Evolutionary conservation across 2,797 vertebrate genomes (phyloP), one percentile per base, ranked within the genome.

Genomic region (Vultur gryphus): DNA sequence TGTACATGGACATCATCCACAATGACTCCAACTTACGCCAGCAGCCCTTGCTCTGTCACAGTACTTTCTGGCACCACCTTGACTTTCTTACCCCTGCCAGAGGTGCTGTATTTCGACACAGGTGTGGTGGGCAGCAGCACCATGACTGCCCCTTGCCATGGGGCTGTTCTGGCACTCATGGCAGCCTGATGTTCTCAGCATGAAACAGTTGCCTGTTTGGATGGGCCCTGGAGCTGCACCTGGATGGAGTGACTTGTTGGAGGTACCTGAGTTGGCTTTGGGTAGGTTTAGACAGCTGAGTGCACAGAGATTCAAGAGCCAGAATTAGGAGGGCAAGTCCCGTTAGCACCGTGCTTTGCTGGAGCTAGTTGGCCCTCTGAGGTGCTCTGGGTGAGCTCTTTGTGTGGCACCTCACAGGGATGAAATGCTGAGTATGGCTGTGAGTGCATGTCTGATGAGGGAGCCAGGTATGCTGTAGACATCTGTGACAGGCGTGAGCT

Each of bases 271-370:
- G 16, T 5, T 59, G 44, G 11, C 33, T 89, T 87, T 64, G 39
- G 51, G 49, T 52, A 24, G 19, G 33, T 75, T 91, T 82, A 67
- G 39, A 75, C 29, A 48, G 29, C 15, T 81, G 69, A 78, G 13
- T 49, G 14, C 31, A 7, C 15, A 14, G 13, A 44, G 16, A 31
- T 39, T 77, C 46, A 77, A 76, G 21, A 62, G n/a, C 24, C 5
- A n/a, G 48, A 48, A 48, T 39, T 61, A 61, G 64, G 18, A 77
- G 46, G 29, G 23, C 2, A 48, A 87, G 51, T 77, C 19, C 37
- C 3, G 1, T 51, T 67, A 90, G 24, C 37, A 37, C 7, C 0
- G 0, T 61, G 59, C 11, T 86, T 73, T 67, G 16, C 54, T 52
- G 64, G n/a, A 59, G 31, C 8, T 43, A 33, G 15, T 5, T 80